phyloP scores from a whole-genome alignment of 2,797 vertebrate genomes.

The Vipera ursinii region DNA sequence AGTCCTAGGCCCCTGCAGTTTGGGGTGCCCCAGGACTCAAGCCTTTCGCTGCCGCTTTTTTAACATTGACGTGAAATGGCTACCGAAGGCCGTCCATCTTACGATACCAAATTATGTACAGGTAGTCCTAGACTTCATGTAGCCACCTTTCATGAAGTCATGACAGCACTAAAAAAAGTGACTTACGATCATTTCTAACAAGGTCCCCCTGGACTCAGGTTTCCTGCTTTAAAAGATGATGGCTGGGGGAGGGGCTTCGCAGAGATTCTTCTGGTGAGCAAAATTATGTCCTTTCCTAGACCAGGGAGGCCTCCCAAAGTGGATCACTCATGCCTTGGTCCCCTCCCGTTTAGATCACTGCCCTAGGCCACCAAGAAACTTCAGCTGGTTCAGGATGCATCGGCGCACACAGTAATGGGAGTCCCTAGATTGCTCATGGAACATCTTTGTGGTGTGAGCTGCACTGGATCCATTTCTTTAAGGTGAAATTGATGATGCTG shows the following conservation, averaged over 20 bases:
- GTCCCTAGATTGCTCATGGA: not conserved
- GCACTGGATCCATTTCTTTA: not conserved
- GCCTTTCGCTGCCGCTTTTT: too few relatives aligned
- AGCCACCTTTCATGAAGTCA: too few relatives aligned
- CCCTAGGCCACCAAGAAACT: not conserved
- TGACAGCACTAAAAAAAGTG: too few relatives aligned
- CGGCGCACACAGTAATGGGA: not conserved
- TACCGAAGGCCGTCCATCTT: too few relatives aligned
- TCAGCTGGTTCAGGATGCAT: not conserved
- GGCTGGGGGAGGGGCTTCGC: not conserved
- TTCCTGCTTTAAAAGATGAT: not conserved
- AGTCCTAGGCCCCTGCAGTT: too few relatives aligned
- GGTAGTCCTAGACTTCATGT: too few relatives aligned
- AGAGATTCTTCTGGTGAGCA: not conserved
- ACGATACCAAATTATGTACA: too few relatives aligned
- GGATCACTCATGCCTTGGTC: not conserved
- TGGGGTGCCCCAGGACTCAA: too few relatives aligned
- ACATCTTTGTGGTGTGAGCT: not conserved
- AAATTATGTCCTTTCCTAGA: not conserved
- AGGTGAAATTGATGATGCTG: not conserved
- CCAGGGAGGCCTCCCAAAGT: not conserved
- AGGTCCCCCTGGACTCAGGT: not conserved
- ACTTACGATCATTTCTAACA: too few relatives aligned
- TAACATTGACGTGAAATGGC: too few relatives aligned
- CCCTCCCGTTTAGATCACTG: not conserved